These are phyloP conservation scores for Melinopterus prodromus DNA, from an alignment of 2,888 invertebrate genomes.

Conservation along the genomic window DNA sequence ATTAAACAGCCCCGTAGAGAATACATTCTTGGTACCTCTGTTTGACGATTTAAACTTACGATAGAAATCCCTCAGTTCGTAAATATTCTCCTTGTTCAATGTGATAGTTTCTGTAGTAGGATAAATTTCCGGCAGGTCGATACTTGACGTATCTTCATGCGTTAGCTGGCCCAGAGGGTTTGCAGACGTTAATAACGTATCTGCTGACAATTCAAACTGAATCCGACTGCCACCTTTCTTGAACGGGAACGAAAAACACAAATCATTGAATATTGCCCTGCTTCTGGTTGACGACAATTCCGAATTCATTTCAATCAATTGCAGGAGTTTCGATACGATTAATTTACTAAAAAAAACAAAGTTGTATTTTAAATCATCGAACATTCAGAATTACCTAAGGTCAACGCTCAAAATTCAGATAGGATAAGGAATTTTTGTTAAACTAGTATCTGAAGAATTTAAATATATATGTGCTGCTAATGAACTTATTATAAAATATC, in stretches of 20 bases:
- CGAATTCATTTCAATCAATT: conserved; percentile 72
- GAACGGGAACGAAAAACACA: conserved; percentile 66
- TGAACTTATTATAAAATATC: too few species aligned
- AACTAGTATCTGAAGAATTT: too few species aligned
- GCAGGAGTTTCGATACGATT: conserved; percentile 70
- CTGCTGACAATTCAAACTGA: conserved; percentile 71
- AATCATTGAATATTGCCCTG: conserved; percentile 68
- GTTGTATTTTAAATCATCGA: not conserved
- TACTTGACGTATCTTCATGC: conserved; percentile 63
- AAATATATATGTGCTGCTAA: too few species aligned
- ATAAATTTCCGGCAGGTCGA: conserved; percentile 73
- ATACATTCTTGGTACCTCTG: too few species aligned
- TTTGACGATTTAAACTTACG: conserved; percentile 67
- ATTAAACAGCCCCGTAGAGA: not conserved
- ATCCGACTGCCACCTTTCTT: conserved; percentile 69
- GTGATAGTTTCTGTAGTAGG: conserved; percentile 80
- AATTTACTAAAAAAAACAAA: conserved; percentile 66
- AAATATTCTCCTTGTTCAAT: conserved; percentile 70
- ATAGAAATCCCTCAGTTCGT: conserved; percentile 68
- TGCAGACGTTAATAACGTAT: conserved; percentile 72
- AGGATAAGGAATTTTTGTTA: too few species aligned
- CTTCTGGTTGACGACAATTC: conserved; percentile 65
- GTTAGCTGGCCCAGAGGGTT: conserved; percentile 66
- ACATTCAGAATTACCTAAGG: too few species aligned
- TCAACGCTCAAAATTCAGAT: too few species aligned